Base-by-base conservation (phyloP, 2,113 vertebrate species). In the Mus spicilegus region DNA sequence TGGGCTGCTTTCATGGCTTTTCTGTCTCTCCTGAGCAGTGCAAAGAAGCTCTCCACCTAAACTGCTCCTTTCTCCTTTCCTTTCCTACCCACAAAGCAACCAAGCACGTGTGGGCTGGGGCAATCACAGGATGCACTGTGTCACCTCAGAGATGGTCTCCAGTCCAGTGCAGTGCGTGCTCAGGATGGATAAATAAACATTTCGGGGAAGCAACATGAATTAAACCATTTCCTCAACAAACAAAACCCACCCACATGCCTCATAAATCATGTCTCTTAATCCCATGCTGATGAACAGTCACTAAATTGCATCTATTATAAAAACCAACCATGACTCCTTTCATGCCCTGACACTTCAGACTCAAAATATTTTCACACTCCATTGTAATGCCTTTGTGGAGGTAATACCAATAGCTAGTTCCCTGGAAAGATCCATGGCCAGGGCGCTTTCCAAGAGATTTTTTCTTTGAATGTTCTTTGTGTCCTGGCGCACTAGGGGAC, bases 391-490 rank as follows among this genome's bases (percentile, higher is more conserved):
- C 93, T 96, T 70, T 96, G 93, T 96, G 96, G 85, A 97, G 96
- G 89, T 90, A 49, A 94, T 2, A 88, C 90, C 90, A 87, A 90
- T 26, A 77, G 95, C 95, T 85, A 33, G 84, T 95, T 97, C 97
- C 95, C 95, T 97, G 97, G 95, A 97, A 97, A 97, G 97, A 97
- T 56, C 77, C 90, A 69, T 4, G 75, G 92, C 96, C 95, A 87
- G 95, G 63, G 90, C 56, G 95, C 97, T 96, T 97, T 96, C 97
- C 95, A 93, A 96, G 97, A 97, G 95, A 92, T 89, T 85, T 58
- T 58, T 90, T 97, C 97, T 96, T 95, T 95, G 90, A 93, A 16
- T 93, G 97, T 97, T 98, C 97, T 98, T 98, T 98, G 97, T 98
- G 97, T 97, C 95, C 97, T 93, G 84, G 76, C 67, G 88, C 90